phyloP scores from a whole-genome alignment of 2,888 invertebrate genomes.

The Lochmaea crataegi region DNA sequence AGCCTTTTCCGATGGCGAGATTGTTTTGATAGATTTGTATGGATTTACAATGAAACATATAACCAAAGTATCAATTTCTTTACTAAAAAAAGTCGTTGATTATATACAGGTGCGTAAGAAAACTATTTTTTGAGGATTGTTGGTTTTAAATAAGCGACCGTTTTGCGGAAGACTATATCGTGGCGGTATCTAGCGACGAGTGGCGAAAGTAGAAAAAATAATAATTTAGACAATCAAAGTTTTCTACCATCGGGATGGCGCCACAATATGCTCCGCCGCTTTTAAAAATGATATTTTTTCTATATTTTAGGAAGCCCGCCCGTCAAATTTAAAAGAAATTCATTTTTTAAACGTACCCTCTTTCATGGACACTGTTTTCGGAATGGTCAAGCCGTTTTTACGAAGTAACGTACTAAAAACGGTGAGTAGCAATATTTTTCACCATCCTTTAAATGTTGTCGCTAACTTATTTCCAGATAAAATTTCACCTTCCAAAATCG shows the following conservation, averaged over 20 bases:
- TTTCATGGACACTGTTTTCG: conserved; percentile 73
- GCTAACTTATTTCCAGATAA: conserved; percentile 10
- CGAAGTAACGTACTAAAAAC: conserved; percentile 74
- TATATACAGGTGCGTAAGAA: conserved; percentile 71
- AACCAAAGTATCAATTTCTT: conserved; percentile 72
- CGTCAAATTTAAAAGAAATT: conserved; percentile 73
- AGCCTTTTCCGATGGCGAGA: conserved; percentile 74
- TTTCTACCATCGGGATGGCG: no score
- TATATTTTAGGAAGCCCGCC: conserved; percentile 73
- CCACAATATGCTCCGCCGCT: no score
- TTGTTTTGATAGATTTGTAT: conserved; percentile 78
- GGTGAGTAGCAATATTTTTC: conserved; percentile 63
- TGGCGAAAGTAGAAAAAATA: no score
- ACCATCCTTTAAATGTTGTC: background rate
- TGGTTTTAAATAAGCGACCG: no score
- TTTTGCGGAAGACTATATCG: no score
- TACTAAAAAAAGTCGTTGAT: conserved; percentile 77
- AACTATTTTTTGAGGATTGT: background rate
- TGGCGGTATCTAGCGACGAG: no score
- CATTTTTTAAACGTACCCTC: conserved; percentile 76
- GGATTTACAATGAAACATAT: conserved; percentile 74
- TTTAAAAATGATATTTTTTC: background rate
- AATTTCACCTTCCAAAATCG: conserved; percentile 6
- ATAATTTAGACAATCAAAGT: no score
- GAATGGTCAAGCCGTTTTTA: conserved; percentile 74